A percentile compares a stretch with the other conserved stretches of the same genome.
Evolutionary conservation across 2,113 vertebrate species (phyloP).

Genomic region (Ailurus styani): DNA sequence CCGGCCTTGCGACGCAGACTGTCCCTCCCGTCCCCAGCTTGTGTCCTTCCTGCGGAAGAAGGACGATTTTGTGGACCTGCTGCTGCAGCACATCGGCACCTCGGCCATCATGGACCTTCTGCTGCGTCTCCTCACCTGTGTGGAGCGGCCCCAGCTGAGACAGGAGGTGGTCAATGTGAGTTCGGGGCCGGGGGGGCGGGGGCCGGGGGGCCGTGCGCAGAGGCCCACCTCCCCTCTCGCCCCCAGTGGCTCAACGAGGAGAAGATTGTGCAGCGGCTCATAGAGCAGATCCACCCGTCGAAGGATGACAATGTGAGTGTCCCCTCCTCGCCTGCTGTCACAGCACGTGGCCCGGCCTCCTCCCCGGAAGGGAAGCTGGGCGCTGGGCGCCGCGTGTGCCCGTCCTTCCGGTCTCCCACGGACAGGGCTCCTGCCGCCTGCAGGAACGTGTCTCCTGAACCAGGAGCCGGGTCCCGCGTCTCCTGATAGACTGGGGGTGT

Average conservation of each 20-base stretch:
- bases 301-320: slow-evolving; percentile 81
- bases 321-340: neutral
- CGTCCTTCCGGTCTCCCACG: rapidly evolving
- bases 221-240: neutral
- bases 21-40: slow-evolving; percentile 63
- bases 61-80: slow-evolving; percentile 79
- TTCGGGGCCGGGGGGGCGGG: rapidly evolving
- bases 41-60: slow-evolving; percentile 82
- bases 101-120: slow-evolving; percentile 83
- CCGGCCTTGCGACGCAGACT: rapidly evolving
- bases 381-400: too few species aligned
- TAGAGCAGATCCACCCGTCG: slow-evolving; percentile 80
- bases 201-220: rapidly evolving
- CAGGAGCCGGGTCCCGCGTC: neutral
- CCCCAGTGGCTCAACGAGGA: slow-evolving; percentile 83
- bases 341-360: neutral
- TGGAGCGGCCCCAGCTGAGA: slow-evolving; percentile 79
- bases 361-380: too few species aligned
- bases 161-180: slow-evolving; percentile 82
- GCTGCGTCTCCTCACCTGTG: slow-evolving; percentile 80
- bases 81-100: slow-evolving; percentile 81
- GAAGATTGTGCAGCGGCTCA: slow-evolving; percentile 81
- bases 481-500: neutral
- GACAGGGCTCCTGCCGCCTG: too few species aligned
- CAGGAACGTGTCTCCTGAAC: neutral